These are phyloP conservation scores for Megaceryle torquata DNA, from an alignment of 2,113 vertebrate species.

Conservation along the genomic window DNA sequence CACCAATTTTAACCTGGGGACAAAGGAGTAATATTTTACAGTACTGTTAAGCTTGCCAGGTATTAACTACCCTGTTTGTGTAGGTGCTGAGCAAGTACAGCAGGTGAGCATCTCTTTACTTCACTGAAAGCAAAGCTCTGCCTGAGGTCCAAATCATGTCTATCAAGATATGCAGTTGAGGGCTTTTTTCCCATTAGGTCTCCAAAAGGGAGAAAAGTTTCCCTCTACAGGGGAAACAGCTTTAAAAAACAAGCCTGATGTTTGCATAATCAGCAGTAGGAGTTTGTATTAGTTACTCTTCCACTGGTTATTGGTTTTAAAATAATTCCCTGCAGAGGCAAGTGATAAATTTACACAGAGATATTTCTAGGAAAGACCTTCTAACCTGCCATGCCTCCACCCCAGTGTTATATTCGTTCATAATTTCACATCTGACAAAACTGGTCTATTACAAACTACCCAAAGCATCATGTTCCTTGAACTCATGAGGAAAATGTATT, in stretches of 20 bases:
- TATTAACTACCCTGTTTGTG: neutral
- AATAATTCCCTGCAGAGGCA: neutral
- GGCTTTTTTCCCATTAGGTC: neutral
- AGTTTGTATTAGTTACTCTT: neutral
- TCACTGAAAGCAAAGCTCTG: neutral
- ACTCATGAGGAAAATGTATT: neutral
- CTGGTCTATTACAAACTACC: neutral
- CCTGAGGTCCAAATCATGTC: neutral
- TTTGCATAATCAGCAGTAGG: neutral
- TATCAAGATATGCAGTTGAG: neutral
- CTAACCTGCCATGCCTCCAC: accelerated
- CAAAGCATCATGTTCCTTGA: neutral
- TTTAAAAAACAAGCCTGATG: neutral
- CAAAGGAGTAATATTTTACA: neutral
- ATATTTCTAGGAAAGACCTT: neutral
- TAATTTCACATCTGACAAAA: neutral
- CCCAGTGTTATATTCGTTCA: neutral
- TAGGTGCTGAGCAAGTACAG: neutral
- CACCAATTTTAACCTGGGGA: neutral
- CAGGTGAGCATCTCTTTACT: neutral
- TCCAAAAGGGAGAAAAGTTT: neutral
- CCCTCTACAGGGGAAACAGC: neutral
- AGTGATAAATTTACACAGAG: neutral
- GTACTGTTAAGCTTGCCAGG: neutral
- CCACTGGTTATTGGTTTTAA: neutral